A percentile compares a stretch with the other conserved stretches of the same genome.
phyloP scores from a whole-genome alignment of 2,888 invertebrate species.

The Calliscelio sp. region DNA sequence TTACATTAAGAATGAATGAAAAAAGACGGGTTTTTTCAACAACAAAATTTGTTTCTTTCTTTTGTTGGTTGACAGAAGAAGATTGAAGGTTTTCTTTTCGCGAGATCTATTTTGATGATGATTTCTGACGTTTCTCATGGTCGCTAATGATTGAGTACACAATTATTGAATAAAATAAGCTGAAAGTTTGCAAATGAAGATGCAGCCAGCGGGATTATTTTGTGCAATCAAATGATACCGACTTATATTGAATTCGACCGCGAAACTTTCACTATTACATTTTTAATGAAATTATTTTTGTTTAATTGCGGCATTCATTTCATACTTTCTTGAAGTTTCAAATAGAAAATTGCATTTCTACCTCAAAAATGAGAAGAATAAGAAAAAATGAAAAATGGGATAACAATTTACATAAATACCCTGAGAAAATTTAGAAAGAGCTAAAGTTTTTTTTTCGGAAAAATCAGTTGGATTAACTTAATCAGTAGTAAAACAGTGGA shows the following conservation, averaged over 20 bases:
- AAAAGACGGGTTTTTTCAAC: neutral
- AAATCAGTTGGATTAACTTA: too few relatives aligned
- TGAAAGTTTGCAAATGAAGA: slow-evolving; percentile 36
- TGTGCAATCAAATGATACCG: slow-evolving; percentile 39
- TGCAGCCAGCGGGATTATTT: neutral
- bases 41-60: neutral
- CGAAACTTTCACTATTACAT: slow-evolving; percentile 51
- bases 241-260: slow-evolving; percentile 4
- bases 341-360: too few relatives aligned
- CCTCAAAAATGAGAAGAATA: too few relatives aligned
- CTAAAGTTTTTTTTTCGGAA: too few relatives aligned
- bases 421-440: too few relatives aligned
- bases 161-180: slow-evolving; percentile 24
- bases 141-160: slow-evolving; percentile 6
- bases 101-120: neutral
- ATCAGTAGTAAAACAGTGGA: too few relatives aligned
- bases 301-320: too few relatives aligned
- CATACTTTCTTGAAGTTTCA: too few relatives aligned
- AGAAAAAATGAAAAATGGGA: too few relatives aligned
- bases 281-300: slow-evolving; percentile 44
- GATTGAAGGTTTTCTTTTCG: slow-evolving; percentile 3
- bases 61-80: too few relatives aligned
- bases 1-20: too few relatives aligned
- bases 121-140: slow-evolving; percentile 8
- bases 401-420: too few relatives aligned